Evolutionary conservation across 2,113 vertebrate species (phyloP).

Genomic region (Halcyon senegalensis): DNA sequence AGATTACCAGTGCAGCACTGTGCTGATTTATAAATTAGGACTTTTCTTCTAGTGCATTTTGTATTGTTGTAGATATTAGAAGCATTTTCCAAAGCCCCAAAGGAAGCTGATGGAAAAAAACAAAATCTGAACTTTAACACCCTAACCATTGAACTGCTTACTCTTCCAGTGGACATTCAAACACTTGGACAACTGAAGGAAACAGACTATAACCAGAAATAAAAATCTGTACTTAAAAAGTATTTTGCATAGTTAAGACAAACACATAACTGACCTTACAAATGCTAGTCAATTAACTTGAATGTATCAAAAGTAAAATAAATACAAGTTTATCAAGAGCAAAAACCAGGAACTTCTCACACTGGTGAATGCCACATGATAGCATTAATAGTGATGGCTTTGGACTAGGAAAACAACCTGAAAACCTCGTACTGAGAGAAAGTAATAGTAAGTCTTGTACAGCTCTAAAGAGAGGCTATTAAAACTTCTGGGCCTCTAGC

Average conservation of each 20-base stretch:
- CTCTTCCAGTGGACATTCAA: not conserved
- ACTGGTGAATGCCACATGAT: fast-evolving
- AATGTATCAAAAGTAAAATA: not conserved
- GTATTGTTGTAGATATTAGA: not conserved
- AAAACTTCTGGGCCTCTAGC: not conserved
- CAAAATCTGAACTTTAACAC: not conserved
- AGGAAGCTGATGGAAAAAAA: not conserved
- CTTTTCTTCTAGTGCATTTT: not conserved
- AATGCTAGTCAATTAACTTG: not conserved
- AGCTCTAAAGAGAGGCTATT: not conserved
- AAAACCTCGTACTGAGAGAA: not conserved
- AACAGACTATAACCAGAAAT: not conserved
- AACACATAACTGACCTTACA: not conserved
- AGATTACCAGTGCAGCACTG: not conserved
- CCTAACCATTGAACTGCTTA: not conserved
- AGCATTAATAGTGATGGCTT: not conserved
- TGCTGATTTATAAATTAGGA: not conserved
- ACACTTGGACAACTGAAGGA: not conserved
- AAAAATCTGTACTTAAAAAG: not conserved
- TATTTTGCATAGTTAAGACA: not conserved
- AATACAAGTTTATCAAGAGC: not conserved
- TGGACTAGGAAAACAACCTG: not conserved
- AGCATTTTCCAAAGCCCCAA: not conserved
- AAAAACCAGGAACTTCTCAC: not conserved
- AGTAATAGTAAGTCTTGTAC: not conserved